phyloP scores from a whole-genome alignment of 2,797 vertebrate genomes.

The Myripristis murdjan region DNA sequence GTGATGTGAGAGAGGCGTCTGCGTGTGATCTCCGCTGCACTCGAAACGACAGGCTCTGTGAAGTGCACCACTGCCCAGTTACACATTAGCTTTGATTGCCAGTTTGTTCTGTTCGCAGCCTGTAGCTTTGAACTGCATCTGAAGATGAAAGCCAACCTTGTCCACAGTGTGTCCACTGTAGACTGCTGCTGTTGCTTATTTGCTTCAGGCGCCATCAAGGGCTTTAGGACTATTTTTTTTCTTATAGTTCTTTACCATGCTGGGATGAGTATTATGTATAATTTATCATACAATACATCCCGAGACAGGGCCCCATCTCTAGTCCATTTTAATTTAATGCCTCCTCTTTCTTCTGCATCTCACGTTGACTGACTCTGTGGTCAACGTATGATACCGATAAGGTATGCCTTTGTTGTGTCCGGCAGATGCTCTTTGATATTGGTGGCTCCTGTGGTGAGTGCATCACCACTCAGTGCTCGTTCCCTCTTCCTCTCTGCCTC shows the following conservation, averaged over 20 bases:
- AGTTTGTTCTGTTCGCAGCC: slow-evolving; percentile 79
- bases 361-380: slow-evolving; percentile 63
- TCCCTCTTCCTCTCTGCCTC: slow-evolving; percentile 6
- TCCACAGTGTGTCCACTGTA: slow-evolving; percentile 76
- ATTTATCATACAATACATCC: slow-evolving; percentile 80
- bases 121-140: slow-evolving; percentile 78
- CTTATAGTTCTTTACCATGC: slow-evolving; percentile 68
- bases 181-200: slow-evolving; percentile 73
- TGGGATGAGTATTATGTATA: slow-evolving; percentile 80
- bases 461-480: slow-evolving; percentile 40
- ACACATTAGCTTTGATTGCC: slow-evolving; percentile 84
- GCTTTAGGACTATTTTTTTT: slow-evolving; percentile 58
- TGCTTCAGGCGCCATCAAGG: slow-evolving; percentile 79
- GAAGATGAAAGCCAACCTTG: slow-evolving; percentile 85
- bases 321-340: slow-evolving; percentile 72
- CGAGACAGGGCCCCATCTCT: slow-evolving; percentile 58
- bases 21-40: slow-evolving; percentile 76
- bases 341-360: slow-evolving; percentile 47
- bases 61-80: slow-evolving; percentile 80
- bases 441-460: slow-evolving; percentile 40
- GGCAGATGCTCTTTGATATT: slow-evolving; percentile 72
- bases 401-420: slow-evolving; percentile 74
- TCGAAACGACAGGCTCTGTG: slow-evolving; percentile 73
- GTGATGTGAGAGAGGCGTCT: slow-evolving; percentile 67
- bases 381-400: slow-evolving; percentile 48